Conservation (phyloP, 2,113 vertebrate genomes). For the Poeciliopsis turrubarensis region DNA sequence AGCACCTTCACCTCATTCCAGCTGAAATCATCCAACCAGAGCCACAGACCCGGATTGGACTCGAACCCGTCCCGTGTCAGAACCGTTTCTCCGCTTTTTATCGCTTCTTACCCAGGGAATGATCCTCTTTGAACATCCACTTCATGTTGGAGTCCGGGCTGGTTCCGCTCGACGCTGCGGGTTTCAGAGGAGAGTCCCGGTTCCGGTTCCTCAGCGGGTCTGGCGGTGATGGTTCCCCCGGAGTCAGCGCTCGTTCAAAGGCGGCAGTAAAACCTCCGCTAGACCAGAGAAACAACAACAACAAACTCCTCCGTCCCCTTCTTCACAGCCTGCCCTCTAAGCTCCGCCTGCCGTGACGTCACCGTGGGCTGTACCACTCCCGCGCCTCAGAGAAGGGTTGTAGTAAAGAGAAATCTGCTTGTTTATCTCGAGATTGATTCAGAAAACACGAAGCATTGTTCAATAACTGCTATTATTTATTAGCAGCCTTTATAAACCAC, state of each 20-base stretch:
- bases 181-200: neutral
- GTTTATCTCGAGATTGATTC: too few species aligned
- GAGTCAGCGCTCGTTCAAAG: neutral
- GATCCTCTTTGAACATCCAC: conserved; percentile 99
- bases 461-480: too few species aligned
- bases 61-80: too few species aligned
- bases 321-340: neutral
- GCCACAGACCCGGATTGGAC: too few species aligned
- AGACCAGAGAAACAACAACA: conserved; percentile 47
- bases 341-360: conserved; percentile 23
- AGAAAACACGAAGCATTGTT: too few species aligned
- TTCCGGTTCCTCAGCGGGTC: neutral
- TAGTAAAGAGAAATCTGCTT: too few species aligned
- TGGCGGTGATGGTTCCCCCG: neutral
- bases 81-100: too few species aligned
- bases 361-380: conserved; percentile 27
- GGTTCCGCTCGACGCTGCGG: conserved; percentile 27
- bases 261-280: neutral
- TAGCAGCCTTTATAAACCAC: too few species aligned
- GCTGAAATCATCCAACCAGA: too few species aligned
- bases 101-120: conserved; percentile 89
- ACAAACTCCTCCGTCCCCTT: neutral
- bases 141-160: conserved; percentile 84
- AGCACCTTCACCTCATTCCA: too few species aligned
- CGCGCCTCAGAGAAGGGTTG: too few species aligned